Evolutionary conservation across 2,797 vertebrate genomes (phyloP).

Genomic region (Schizopygopsis malacanthus): DNA sequence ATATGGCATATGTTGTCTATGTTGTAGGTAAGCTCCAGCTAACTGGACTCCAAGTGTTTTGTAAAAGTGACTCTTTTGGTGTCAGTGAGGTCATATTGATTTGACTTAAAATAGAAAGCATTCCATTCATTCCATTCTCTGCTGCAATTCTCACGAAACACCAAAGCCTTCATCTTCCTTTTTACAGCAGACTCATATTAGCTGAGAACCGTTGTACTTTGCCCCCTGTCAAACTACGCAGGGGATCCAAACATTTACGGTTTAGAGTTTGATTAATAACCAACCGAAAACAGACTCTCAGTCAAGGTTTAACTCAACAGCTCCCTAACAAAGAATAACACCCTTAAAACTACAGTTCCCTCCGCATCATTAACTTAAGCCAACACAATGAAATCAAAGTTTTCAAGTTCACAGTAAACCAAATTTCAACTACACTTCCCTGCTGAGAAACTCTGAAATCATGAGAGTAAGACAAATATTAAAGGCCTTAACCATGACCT

Average conservation of each 20-base stretch:
- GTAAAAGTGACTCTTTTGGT: slow-evolving; percentile 7
- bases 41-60: neutral
- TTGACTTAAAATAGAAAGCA: slow-evolving; percentile 33
- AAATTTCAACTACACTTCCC: neutral
- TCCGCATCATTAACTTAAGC: slow-evolving; percentile 18
- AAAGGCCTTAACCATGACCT: neutral
- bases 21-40: slow-evolving; percentile 19
- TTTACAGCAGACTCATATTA: slow-evolving; percentile 2
- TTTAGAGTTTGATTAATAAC: slow-evolving; percentile 41
- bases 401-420: neutral
- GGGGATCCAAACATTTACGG: slow-evolving; percentile 22
- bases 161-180: slow-evolving; percentile 2
- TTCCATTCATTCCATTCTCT: slow-evolving; percentile 41
- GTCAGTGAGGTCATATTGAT: slow-evolving; percentile 39
- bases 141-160: slow-evolving; percentile 26
- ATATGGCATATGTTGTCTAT: slow-evolving; percentile 4
- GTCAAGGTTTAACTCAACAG: slow-evolving; percentile 42
- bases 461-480: neutral
- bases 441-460: neutral
- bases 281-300: slow-evolving; percentile 34
- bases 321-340: neutral
- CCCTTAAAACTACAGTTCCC: neutral
- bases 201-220: slow-evolving; percentile 6
- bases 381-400: slow-evolving; percentile 24
- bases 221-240: slow-evolving; percentile 7